Evolutionary conservation across 2,888 invertebrate species (phyloP).

Genomic region (Halictus quadricinctus): DNA sequence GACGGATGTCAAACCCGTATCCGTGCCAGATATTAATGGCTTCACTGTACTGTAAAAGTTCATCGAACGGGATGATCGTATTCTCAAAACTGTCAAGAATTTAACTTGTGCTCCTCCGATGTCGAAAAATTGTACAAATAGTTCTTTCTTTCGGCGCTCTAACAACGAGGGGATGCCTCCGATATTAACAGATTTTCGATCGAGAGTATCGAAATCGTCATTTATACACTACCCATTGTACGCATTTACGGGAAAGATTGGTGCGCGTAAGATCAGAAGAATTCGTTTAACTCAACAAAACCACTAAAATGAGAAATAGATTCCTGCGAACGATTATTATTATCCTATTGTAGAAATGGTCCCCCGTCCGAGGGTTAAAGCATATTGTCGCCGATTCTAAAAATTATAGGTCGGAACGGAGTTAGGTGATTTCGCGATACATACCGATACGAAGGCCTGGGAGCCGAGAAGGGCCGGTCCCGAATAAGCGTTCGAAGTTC

Average conservation of each 20-base stretch:
- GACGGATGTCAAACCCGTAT: neutral
- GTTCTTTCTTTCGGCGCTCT: neutral
- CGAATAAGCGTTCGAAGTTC: constrained; percentile 48
- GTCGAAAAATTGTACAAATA: neutral
- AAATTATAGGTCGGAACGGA: neutral
- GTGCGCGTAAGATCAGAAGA: too few species aligned
- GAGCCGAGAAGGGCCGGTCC: constrained; percentile 47
- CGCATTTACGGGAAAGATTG: neutral
- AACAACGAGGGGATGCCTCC: neutral
- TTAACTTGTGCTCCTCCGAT: neutral
- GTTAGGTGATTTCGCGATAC: constrained; percentile 15
- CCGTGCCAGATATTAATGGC: neutral
- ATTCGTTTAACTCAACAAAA: too few species aligned
- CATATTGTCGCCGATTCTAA: too few species aligned
- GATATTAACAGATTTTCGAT: neutral
- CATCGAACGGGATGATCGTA: neutral
- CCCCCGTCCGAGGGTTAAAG: too few species aligned
- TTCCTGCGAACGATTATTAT: too few species aligned
- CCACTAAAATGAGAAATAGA: too few species aligned
- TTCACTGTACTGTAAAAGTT: neutral
- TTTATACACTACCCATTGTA: too few species aligned
- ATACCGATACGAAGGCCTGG: constrained; percentile 11
- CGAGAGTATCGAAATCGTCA: too few species aligned
- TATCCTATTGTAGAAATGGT: too few species aligned
- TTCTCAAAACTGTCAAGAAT: neutral